Conservation (phyloP, 2,113 vertebrate species). For the Antennarius striatus region DNA sequence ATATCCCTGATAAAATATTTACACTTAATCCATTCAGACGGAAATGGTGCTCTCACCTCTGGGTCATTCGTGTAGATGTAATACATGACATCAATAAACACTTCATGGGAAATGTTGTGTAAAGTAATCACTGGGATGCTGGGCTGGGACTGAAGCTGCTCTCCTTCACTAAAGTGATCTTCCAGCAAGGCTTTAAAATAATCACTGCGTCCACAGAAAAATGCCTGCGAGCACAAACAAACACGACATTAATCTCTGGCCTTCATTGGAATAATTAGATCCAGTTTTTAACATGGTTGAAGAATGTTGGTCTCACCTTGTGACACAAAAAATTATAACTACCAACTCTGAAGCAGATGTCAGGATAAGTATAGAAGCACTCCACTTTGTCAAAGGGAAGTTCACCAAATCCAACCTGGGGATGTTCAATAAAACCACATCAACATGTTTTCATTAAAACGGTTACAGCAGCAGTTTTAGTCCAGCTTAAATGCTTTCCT, state of each 20-base stretch:
- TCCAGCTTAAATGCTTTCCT: too few relatives aligned
- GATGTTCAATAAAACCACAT: background rate
- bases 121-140: conserved; percentile 88
- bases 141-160: conserved; percentile 85
- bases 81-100: conserved; percentile 90
- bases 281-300: background rate
- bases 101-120: conserved; percentile 87
- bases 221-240: conserved; percentile 80
- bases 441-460: too few relatives aligned
- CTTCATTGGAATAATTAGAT: background rate
- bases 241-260: background rate
- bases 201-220: conserved; percentile 96
- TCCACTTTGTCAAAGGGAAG: conserved; percentile 91
- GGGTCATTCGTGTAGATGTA: conserved; percentile 94
- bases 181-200: conserved; percentile 94
- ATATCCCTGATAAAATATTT: background rate
- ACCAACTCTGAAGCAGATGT: conserved; percentile 90
- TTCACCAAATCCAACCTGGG: conserved; percentile 92
- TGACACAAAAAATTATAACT: conserved; percentile 91
- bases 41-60: conserved; percentile 78
- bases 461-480: too few relatives aligned
- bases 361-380: conserved; percentile 87
- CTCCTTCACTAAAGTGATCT: conserved; percentile 93
- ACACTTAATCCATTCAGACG: background rate
- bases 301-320: conserved; percentile 79